A percentile compares a stretch with the other conserved stretches of the same genome.
Conservation (phyloP, 2,113 vertebrate species). For the Amia ocellicauda region DNA sequence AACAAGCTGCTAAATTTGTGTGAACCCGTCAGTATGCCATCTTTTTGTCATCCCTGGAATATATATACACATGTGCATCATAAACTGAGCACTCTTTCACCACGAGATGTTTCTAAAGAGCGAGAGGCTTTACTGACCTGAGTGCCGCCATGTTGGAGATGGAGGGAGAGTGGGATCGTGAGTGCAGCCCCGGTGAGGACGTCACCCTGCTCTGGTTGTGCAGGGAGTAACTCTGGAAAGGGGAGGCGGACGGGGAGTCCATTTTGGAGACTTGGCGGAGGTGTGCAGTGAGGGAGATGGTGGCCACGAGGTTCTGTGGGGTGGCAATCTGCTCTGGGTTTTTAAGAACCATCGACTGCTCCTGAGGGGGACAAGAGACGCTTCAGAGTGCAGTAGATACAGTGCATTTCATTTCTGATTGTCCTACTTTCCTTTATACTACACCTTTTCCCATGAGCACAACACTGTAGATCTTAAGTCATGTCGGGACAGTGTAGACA, state of each 20-base stretch:
- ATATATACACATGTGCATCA: no score
- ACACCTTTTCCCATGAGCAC: background rate
- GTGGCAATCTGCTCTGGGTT: slow-evolving; percentile 72
- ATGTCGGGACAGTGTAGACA: no score
- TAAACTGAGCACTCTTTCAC: no score
- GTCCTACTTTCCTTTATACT: no score
- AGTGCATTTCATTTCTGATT: no score
- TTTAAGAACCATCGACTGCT: slow-evolving; percentile 80
- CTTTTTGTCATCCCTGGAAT: no score
- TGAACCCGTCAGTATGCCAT: no score
- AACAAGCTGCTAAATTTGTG: no score
- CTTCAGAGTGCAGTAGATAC: no score
- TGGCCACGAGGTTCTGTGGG: slow-evolving; percentile 63
- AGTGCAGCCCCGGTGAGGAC: slow-evolving; percentile 80
- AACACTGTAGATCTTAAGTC: background rate
- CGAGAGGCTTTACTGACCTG: slow-evolving; percentile 65
- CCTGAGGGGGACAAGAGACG: slow-evolving; percentile 54
- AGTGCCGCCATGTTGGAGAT: slow-evolving; percentile 93
- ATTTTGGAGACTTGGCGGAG: slow-evolving; percentile 81
- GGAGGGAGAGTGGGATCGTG: slow-evolving; percentile 83
- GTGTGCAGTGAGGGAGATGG: slow-evolving; percentile 76
- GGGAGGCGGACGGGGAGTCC: slow-evolving; percentile 79
- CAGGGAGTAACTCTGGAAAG: slow-evolving; percentile 85
- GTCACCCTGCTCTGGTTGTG: slow-evolving; percentile 79
- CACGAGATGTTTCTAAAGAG: no score